phyloP scores from a whole-genome alignment of 1,140 invertebrate genomes.

The Lutraria rhynchaena region DNA sequence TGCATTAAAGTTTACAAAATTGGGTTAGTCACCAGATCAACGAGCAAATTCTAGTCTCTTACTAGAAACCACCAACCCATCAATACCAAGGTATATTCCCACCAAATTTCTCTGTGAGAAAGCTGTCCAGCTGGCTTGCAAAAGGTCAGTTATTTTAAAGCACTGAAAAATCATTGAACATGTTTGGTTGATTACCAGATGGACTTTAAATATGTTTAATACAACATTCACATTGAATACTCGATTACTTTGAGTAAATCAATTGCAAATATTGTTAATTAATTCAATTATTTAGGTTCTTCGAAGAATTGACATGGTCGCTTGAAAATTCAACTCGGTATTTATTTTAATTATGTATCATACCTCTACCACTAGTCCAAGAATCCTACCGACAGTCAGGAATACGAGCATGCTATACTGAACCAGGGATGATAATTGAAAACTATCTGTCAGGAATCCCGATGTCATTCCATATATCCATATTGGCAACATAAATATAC shows the following conservation, averaged over 20 bases:
- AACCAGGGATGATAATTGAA: conserved; percentile 47
- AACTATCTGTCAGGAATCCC: conserved; percentile 32
- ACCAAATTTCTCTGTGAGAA: no score
- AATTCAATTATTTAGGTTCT: background rate
- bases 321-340: background rate
- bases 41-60: no score
- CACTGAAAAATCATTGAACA: no score
- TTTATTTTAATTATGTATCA: background rate
- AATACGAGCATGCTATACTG: conserved; percentile 52
- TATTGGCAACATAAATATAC: conserved; percentile 67
- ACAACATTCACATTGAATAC: background rate
- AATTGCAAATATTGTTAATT: background rate
- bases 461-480: conserved; percentile 65
- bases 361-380: conserved; percentile 69
- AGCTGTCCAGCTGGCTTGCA: no score
- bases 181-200: no score
- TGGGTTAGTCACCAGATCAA: no score
- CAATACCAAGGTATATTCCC: no score
- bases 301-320: no score
- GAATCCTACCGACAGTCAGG: conserved; percentile 64
- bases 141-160: no score
- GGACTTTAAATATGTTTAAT: background rate
- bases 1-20: background rate
- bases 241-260: background rate
- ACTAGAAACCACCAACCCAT: background rate